Evolutionary conservation across 53 echinoderm and acorn worm species (phyloP), one percentile per base, ranked within the genome.

Genomic region (Astropecten irregularis): DNA sequence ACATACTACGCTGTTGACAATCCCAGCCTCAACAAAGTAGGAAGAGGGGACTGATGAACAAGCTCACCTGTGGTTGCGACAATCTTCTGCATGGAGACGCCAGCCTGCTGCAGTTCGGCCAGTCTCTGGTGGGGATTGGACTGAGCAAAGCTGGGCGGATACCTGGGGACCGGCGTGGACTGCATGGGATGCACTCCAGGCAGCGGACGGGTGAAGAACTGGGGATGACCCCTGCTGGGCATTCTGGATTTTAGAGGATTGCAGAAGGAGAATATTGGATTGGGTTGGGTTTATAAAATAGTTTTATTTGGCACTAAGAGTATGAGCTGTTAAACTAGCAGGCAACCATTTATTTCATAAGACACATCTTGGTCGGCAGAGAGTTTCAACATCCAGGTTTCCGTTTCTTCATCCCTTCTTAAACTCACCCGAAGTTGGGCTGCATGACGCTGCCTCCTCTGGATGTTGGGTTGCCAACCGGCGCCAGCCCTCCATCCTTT

Each of bases 11-110:
- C n/a, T n/a, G n/a, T n/a, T n/a, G n/a, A n/a, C n/a, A n/a, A n/a
- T n/a, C n/a, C n/a, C n/a, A n/a, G n/a, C n/a, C n/a, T n/a, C n/a
- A n/a, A n/a, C n/a, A n/a, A n/a, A n/a, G n/a, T n/a, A n/a, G n/a
- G n/a, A n/a, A n/a, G n/a, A n/a, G n/a, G n/a, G n/a, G n/a, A n/a
- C n/a, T n/a, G n/a, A n/a, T n/a, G n/a, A n/a, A n/a, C n/a, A n/a
- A n/a, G 49, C 91, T 82, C 65, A 97, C 97, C 94, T 51, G 97
- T 97, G 3, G 97, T 97, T 0, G 94, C 92, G 25, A 89, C 82
- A 37, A 97, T 94, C 66, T 84, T 92, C 84, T 97, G 97, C 57
- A 97, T 90, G 31, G 92, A 87, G 33, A 97, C 89, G 18, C 96
- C 96, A 14, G 76, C 86, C 47, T 88, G 87, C 74, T 86, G 81